Percentiles rank a stretch among this genome's conserved stretches.
phyloP scores from a whole-genome alignment of 2,113 vertebrate genomes.

The Aegithalos caudatus region DNA sequence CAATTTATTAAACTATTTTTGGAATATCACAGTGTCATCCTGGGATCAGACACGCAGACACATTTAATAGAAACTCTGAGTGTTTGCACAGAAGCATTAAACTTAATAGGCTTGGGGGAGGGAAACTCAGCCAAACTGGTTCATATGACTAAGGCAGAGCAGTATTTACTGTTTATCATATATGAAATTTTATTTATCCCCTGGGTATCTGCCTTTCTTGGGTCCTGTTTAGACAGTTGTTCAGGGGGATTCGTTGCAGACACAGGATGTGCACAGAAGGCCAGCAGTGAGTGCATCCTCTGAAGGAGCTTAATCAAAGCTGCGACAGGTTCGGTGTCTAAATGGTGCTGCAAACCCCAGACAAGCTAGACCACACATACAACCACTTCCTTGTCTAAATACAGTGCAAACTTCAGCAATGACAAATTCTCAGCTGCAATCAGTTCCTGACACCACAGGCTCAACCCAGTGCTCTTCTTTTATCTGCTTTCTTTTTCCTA shows the following conservation, averaged over 20 bases:
- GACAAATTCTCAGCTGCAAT: not conserved
- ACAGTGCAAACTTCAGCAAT: not conserved
- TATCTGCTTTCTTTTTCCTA: not conserved
- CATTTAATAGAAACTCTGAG: constrained; percentile 16
- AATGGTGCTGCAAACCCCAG: not conserved
- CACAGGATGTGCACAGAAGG: not conserved
- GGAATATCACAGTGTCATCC: constrained; percentile 8
- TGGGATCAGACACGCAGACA: not conserved
- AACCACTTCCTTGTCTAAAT: not conserved
- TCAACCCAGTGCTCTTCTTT: not conserved
- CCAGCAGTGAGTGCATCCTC: not conserved
- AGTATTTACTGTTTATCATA: constrained; percentile 16
- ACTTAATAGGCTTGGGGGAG: not conserved
- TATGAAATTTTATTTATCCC: not conserved
- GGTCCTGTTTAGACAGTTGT: not conserved
- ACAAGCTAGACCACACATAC: not conserved
- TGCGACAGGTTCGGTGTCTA: not conserved
- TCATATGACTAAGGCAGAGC: not conserved
- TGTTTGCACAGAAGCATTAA: not conserved
- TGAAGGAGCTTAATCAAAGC: not conserved
- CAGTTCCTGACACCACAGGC: not conserved
- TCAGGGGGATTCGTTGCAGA: not conserved
- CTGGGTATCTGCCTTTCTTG: not conserved
- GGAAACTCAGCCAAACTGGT: not conserved
- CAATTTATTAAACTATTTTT: constrained; percentile 44